Evolutionary conservation across 2,113 vertebrate species (phyloP).

Genomic region (Sceloporus tristichus): DNA sequence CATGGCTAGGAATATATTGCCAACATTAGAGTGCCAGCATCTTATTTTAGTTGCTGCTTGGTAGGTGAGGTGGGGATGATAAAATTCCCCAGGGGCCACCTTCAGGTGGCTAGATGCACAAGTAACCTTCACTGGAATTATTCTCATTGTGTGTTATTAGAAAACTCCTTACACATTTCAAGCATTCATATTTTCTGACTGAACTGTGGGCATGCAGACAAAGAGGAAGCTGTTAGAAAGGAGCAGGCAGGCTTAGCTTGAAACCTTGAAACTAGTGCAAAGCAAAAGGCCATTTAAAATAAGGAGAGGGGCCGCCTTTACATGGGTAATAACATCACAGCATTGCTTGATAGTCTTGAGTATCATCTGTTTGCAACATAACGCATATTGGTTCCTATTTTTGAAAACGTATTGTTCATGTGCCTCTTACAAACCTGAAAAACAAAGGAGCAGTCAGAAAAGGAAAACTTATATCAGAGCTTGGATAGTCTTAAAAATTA

Average conservation of each 20-base stretch:
- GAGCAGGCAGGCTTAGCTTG: no score
- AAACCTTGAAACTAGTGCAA: neutral
- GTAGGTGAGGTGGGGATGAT: neutral
- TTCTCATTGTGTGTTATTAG: neutral
- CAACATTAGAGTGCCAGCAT: neutral
- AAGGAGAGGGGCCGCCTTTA: neutral
- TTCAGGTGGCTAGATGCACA: neutral
- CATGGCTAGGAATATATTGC: neutral
- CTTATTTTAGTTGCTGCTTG: neutral
- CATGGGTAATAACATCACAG: neutral
- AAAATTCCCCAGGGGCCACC: neutral
- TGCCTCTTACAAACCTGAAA: neutral
- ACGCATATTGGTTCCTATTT: neutral
- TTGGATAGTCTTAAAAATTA: neutral
- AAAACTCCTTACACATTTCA: neutral
- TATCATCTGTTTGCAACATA: neutral
- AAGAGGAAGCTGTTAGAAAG: neutral
- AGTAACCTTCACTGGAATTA: neutral
- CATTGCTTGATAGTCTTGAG: neutral
- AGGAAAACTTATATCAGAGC: neutral
- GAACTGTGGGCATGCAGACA: neutral
- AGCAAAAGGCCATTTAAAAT: neutral
- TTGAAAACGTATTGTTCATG: neutral
- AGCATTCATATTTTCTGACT: neutral
- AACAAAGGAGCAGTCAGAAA: neutral